Evolutionary conservation across 2,113 vertebrate genomes (phyloP), one percentile per base, ranked within the genome.

Genomic region (Catharus minimus): DNA sequence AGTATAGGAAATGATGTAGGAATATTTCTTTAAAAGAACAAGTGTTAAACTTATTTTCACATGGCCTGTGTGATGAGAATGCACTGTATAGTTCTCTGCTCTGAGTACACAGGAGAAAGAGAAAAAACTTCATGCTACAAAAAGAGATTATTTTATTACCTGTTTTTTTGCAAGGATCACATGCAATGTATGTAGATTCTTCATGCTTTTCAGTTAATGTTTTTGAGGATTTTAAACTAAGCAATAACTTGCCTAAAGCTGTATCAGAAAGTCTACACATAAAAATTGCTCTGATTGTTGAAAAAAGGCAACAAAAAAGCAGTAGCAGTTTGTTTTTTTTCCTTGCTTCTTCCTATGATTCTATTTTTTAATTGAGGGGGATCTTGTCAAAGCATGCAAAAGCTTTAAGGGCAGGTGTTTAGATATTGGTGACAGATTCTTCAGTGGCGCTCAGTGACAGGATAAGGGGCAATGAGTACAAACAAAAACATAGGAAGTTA

Each of bases 381-480:
- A 22, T 47, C 46, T 61, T 61, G 14, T 5, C 28, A 36, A 61
- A 32, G 17, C 77, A 32, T 41, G 13, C 9, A 47, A 74, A 33
- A 47, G 4, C 28, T 21, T 66, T 67, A 61, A 53, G 46, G 20
- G 28, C 16, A 60, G 24, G 11, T 33, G 13, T 81, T n/a, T 20
- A 52, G 39, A 22, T 43, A 7, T 0, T 74, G 9, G 11, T 28
- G 14, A 10, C 39, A 22, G 14, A 46, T 23, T 22, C 24, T 21
- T 53, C 28, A 66, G 13, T 18, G 39, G 6, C 55, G 28, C 69
- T 28, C 24, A 47, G 61, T 13, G 24, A 20, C 39, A 47, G 53
- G 11, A 33, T 21, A 53, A 81, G 33, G n/a, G 14, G 33, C 0
- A 0, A 30, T 47, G 16, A 30, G 13, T 28, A 39, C n/a, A 41